A percentile compares a stretch with the other conserved stretches of the same genome.
Conservation (phyloP, 2,888 invertebrate species). For the Cylindroiulus punctatus region DNA sequence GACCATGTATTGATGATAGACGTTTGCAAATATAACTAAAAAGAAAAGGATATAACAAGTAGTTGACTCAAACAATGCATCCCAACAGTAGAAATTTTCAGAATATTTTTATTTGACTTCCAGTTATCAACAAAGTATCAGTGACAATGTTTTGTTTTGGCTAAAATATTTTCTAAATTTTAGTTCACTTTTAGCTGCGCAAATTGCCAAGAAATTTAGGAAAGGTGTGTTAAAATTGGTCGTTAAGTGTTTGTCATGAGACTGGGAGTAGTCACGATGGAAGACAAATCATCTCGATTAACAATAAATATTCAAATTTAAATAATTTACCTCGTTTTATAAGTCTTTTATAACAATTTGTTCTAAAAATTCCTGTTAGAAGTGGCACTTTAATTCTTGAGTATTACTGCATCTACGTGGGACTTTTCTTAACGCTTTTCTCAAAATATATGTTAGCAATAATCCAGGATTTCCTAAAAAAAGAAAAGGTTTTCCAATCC, state of each 20-base stretch:
- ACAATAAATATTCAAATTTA: not conserved
- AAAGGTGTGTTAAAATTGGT: not conserved
- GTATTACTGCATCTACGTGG: not conserved
- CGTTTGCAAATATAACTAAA: not conserved
- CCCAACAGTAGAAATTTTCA: not conserved
- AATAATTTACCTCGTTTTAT: not conserved
- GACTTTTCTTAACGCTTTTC: not conserved
- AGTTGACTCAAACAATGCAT: not conserved
- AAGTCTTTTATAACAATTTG: not conserved
- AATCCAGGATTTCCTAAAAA: not conserved
- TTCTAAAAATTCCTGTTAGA: constrained; percentile 21
- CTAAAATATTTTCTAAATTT: no score
- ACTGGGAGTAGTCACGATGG: not conserved
- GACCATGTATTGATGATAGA: no score
- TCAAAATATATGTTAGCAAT: not conserved
- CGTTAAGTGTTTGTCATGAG: not conserved
- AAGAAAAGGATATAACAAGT: not conserved
- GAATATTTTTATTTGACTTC: constrained; percentile 5
- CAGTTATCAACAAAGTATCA: not conserved
- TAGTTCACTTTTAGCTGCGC: no score
- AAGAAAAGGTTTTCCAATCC: not conserved
- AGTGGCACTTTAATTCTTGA: constrained; percentile 44
- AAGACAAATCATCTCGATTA: not conserved
- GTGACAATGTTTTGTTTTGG: no score
- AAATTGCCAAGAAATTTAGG: not conserved